Percentiles rank a stretch among this genome's conserved stretches.
Evolutionary conservation across 1,140 invertebrate species (phyloP).

Genomic region (Drosophila micromelanica): DNA sequence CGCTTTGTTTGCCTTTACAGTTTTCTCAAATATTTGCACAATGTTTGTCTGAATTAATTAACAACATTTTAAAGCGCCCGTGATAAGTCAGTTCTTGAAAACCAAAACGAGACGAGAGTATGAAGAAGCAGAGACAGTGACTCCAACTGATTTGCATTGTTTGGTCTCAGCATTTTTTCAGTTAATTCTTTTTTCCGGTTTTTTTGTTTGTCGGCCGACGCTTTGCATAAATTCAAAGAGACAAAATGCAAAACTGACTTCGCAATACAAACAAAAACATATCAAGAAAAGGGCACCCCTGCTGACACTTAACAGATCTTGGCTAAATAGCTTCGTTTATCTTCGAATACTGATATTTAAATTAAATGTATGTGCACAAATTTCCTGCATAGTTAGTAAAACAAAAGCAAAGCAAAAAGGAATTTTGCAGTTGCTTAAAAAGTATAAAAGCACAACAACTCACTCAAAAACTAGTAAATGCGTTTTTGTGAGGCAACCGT

Average conservation of each 20-base stretch:
- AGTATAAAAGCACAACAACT: conserved; percentile 26
- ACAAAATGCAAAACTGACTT: conserved; percentile 28
- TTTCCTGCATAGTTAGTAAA: conserved; percentile 20
- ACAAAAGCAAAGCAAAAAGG: conserved; percentile 5
- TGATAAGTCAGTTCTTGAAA: conserved; percentile 6
- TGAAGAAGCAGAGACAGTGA: neutral
- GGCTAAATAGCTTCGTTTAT: too few relatives aligned
- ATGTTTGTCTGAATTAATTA: conserved; percentile 82
- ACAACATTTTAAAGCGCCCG: conserved; percentile 54
- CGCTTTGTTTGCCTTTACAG: conserved; percentile 30
- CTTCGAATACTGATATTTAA: conserved; percentile 34
- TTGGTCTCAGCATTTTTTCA: conserved; percentile 63
- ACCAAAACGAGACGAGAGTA: neutral
- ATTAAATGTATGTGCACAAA: conserved; percentile 54
- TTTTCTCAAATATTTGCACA: conserved; percentile 74
- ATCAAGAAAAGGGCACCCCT: neutral
- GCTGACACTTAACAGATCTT: neutral
- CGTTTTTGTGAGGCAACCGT: conserved; percentile 9
- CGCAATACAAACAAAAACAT: conserved; percentile 3
- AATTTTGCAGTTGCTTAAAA: conserved; percentile 50
- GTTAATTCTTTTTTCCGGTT: conserved; percentile 27
- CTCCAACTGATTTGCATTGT: conserved; percentile 36
- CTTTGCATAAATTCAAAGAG: conserved; percentile 64
- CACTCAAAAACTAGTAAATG: conserved; percentile 4
- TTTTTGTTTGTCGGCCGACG: conserved; percentile 59